phyloP scores from a whole-genome alignment of 2,113 vertebrate genomes.

The Petrocephalus zakoni region DNA sequence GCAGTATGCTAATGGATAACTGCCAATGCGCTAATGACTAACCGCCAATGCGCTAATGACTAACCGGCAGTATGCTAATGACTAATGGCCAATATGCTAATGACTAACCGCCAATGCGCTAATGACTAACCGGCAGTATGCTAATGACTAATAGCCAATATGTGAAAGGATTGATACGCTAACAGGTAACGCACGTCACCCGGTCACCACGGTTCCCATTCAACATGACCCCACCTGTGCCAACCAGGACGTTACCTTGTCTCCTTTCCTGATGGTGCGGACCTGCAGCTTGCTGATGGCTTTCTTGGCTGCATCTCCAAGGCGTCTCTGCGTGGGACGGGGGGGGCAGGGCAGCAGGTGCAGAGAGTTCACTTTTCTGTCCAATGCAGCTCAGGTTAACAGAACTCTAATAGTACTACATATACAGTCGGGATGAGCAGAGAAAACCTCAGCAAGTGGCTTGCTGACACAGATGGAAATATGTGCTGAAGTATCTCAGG shows the following conservation, averaged over 20 bases:
- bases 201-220: not conserved
- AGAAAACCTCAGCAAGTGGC: not conserved
- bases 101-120: not conserved
- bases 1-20: no score
- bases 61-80: not conserved
- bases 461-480: not conserved
- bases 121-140: not conserved
- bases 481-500: not conserved
- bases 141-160: no score
- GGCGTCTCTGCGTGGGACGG: slow-evolving; percentile 73
- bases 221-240: not conserved
- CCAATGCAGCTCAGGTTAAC: not conserved
- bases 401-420: not conserved
- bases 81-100: no score
- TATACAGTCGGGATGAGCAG: not conserved
- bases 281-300: slow-evolving; percentile 69
- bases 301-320: slow-evolving; percentile 96
- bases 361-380: not conserved
- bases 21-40: not conserved
- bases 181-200: not conserved
- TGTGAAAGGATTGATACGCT: no score
- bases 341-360: not conserved
- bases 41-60: not conserved
- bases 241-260: not conserved
- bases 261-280: slow-evolving; percentile 23